phyloP scores from a whole-genome alignment of 2,113 vertebrate species.

The Aplodontia rufa region DNA sequence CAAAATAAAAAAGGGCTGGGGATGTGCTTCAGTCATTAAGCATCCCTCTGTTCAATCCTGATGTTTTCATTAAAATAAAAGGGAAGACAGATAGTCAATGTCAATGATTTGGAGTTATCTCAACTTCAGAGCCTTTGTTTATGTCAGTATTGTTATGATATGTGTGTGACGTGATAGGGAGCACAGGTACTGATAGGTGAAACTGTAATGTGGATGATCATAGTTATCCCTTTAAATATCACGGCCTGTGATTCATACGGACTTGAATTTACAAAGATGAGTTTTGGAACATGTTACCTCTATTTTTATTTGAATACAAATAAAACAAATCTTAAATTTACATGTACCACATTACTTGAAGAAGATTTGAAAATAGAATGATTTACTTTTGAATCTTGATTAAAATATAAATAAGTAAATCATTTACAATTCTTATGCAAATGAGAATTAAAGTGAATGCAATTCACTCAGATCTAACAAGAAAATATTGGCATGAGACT shows the following conservation, averaged over 20 bases:
- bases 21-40: too few relatives aligned
- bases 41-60: too few relatives aligned
- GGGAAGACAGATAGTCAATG: background rate
- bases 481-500: background rate
- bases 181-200: background rate
- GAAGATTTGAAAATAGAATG: background rate
- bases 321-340: background rate
- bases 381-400: background rate
- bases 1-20: too few relatives aligned
- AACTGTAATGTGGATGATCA: background rate
- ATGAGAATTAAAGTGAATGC: background rate
- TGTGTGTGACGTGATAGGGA: fast-evolving
- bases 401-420: background rate
- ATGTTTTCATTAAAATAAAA: background rate
- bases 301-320: background rate
- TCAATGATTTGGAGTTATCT: background rate
- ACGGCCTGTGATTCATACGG: background rate
- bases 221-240: background rate
- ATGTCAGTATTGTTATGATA: background rate
- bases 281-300: background rate
- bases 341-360: background rate
- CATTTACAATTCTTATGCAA: background rate
- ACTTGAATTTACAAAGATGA: background rate
- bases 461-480: background rate
- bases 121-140: background rate